Percentiles rank a stretch among this genome's conserved stretches.
These are phyloP conservation scores for Lampris megalopsis DNA, from an alignment of 2,113 vertebrate species.

Conservation along the genomic window DNA sequence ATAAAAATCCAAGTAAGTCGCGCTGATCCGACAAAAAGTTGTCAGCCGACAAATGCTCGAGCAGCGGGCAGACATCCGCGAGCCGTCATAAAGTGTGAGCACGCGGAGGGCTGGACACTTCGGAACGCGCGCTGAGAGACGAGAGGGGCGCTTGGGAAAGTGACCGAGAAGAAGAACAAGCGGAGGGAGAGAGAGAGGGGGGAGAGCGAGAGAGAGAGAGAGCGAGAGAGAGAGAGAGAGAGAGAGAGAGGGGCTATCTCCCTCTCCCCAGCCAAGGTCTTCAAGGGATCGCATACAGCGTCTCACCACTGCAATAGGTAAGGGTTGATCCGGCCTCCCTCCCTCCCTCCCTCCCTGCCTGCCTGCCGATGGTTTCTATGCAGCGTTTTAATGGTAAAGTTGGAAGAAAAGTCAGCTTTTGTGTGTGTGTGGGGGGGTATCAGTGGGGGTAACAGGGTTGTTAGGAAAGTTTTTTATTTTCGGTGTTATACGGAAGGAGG, in stretches of 20 bases:
- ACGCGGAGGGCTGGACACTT: conserved; percentile 83
- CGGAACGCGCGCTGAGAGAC: conserved; percentile 76
- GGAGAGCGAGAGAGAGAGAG: conserved; percentile 31
- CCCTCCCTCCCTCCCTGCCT: no score
- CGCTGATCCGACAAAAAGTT: conserved; percentile 85
- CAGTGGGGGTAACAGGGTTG: no score
- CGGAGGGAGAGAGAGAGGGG: conserved; percentile 39
- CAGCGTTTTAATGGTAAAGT: no score
- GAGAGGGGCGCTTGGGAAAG: conserved; percentile 60
- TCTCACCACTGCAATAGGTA: conserved; percentile 76
- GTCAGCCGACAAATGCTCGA: conserved; percentile 85
- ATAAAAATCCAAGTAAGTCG: conserved; percentile 90
- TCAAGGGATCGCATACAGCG: conserved; percentile 69
- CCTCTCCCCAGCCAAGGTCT: conserved; percentile 77
- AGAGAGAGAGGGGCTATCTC: conserved; percentile 80
- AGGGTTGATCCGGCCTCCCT: conserved; percentile 16
- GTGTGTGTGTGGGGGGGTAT: no score
- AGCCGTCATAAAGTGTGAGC: conserved; percentile 78
- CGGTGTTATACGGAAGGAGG: no score
- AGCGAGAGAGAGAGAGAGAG: conserved; percentile 46
- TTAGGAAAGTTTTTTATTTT: no score
- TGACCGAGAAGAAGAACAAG: conserved; percentile 13
- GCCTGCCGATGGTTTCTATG: no score
- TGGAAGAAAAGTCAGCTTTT: no score
- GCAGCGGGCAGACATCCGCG: conserved; percentile 77